A percentile compares a stretch with the other conserved stretches of the same genome.
Conservation (phyloP, 1,140 invertebrate genomes). For the Metopolophium dirhodum region DNA sequence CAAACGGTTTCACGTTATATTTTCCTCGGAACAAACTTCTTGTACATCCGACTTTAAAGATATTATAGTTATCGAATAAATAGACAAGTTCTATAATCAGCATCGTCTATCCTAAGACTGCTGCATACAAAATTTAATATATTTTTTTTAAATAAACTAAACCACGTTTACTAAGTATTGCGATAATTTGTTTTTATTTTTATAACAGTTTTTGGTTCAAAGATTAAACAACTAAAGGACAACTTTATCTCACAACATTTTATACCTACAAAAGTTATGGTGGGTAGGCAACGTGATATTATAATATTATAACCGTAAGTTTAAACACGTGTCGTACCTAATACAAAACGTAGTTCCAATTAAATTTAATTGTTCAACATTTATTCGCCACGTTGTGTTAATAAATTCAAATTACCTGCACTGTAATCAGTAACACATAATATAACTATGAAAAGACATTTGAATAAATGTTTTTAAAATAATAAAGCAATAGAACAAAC, state of each 20-base stretch:
- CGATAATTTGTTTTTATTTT: not conserved
- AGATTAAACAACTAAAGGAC: not conserved
- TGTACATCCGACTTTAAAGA: not conserved
- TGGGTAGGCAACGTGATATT: not conserved
- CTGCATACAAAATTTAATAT: no score
- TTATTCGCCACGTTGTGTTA: not conserved
- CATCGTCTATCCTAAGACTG: no score
- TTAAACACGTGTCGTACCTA: not conserved
- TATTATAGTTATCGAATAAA: no score
- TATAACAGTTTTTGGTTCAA: not conserved
- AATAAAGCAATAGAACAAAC: not conserved
- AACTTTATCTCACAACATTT: not conserved
- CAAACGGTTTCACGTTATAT: no score
- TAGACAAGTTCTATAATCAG: no score
- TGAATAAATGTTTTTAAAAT: not conserved
- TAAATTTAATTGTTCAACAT: not conserved
- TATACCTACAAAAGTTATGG: not conserved
- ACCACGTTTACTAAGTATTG: not conserved
- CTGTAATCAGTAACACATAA: not conserved
- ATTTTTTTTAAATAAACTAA: not conserved
- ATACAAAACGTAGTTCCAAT: not conserved
- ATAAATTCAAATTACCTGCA: not conserved
- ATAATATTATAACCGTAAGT: not conserved
- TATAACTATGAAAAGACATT: not conserved
- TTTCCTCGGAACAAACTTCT: no score